Evolutionary conservation across 1,140 invertebrate genomes (phyloP).

Genomic region (Ceratina australensis): DNA sequence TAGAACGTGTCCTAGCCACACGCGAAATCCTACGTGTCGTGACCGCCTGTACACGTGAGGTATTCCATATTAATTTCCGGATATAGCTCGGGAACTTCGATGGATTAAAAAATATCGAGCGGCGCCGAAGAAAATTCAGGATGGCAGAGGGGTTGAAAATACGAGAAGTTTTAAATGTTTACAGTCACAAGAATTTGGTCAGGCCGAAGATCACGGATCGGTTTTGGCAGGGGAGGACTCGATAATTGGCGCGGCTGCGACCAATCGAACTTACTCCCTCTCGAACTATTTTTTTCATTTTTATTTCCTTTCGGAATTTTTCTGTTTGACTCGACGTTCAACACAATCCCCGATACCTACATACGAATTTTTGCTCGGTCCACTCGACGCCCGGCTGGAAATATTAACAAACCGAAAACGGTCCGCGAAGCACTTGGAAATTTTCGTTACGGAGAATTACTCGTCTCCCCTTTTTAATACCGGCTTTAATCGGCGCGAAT

Average conservation of each 20-base stretch:
- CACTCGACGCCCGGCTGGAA: neutral
- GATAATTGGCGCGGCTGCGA: neutral
- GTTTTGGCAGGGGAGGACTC: neutral
- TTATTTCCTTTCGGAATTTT: neutral
- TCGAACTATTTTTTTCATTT: neutral
- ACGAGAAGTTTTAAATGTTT: neutral
- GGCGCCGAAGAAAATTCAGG: neutral
- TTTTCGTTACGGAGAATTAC: too few species aligned
- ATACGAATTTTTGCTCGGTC: neutral
- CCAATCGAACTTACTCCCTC: neutral
- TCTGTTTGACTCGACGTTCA: neutral
- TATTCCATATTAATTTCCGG: constrained; percentile 22
- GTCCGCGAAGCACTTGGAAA: too few species aligned
- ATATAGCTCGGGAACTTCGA: neutral
- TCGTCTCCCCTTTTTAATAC: too few species aligned
- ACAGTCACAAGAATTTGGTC: neutral
- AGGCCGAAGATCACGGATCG: neutral
- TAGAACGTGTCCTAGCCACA: constrained; percentile 44
- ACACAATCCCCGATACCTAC: neutral
- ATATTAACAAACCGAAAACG: too few species aligned
- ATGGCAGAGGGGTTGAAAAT: neutral
- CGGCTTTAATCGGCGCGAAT: neutral
- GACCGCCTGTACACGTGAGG: constrained; percentile 1
- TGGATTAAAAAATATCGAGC: neutral
- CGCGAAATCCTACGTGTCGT: constrained; percentile 29